Evolutionary conservation across 1,140 invertebrate genomes (phyloP).

Genomic region (Teleopsis dalmanni): DNA sequence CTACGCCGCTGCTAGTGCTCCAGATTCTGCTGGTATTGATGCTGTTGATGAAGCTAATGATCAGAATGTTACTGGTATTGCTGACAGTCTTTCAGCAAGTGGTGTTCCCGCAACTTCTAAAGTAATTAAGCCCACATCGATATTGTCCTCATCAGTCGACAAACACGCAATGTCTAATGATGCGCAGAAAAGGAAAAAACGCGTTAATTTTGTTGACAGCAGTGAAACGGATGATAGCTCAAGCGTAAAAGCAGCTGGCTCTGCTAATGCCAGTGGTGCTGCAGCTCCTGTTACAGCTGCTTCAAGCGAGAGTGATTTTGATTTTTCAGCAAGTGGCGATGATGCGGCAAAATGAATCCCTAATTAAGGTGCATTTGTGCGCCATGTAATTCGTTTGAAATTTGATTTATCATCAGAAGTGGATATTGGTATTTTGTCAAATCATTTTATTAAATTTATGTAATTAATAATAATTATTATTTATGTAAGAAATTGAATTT

Average conservation of each 20-base stretch:
- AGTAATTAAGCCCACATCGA: constrained; percentile 35
- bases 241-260: constrained; percentile 25
- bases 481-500: too few relatives aligned
- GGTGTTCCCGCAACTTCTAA: neutral
- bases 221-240: constrained; percentile 44
- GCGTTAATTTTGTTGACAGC: constrained; percentile 44
- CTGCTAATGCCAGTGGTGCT: constrained; percentile 1
- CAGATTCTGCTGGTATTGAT: too few relatives aligned
- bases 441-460: too few relatives aligned
- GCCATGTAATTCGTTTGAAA: too few relatives aligned
- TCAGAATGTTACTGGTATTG: neutral
- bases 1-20: neutral
- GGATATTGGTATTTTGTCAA: too few relatives aligned
- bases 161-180: constrained; percentile 31
- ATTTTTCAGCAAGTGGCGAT: constrained; percentile 26
- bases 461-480: too few relatives aligned
- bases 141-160: constrained; percentile 35
- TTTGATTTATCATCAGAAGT: too few relatives aligned
- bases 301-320: constrained; percentile 38
- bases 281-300: neutral
- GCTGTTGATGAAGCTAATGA: neutral
- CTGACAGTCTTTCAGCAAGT: neutral
- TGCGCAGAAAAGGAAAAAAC: constrained; percentile 40
- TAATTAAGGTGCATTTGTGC: too few relatives aligned
- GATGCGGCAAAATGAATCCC: too few relatives aligned